phyloP scores from a whole-genome alignment of 2,888 invertebrate species.

The Acrobasis consociella region DNA sequence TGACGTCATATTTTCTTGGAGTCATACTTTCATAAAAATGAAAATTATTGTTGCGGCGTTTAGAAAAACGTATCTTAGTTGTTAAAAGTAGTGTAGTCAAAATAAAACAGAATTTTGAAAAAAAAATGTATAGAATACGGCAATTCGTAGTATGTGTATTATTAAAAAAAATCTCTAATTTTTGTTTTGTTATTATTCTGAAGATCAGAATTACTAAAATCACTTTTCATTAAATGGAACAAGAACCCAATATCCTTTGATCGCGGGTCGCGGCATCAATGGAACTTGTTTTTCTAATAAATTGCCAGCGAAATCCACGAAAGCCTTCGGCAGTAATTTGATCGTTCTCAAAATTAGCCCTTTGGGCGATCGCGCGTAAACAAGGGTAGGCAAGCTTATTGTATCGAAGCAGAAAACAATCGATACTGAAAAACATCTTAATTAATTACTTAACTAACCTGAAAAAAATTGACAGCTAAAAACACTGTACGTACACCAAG shows the following conservation, averaged over 20 bases:
- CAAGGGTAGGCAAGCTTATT: slow-evolving; percentile 48
- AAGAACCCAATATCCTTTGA: slow-evolving; percentile 33
- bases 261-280: slow-evolving; percentile 36
- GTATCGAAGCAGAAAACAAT: slow-evolving; percentile 28
- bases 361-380: slow-evolving; percentile 49
- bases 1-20: no score
- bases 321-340: slow-evolving; percentile 55
- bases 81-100: no score
- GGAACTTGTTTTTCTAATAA: slow-evolving; percentile 48
- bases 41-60: no score
- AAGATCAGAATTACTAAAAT: background rate
- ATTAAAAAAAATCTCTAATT: no score
- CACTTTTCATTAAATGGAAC: slow-evolving; percentile 14
- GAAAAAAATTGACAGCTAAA: no score
- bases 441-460: slow-evolving; percentile 23
- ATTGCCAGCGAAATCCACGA: slow-evolving; percentile 48
- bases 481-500: no score
- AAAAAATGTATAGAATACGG: no score
- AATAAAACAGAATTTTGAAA: no score
- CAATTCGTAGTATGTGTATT: background rate
- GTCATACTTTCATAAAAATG: no score
- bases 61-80: no score
- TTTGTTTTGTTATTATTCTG: no score
- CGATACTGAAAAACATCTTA: slow-evolving; percentile 11
- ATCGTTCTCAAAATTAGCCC: slow-evolving; percentile 60